Conservation (phyloP, 2,888 invertebrate species). For the Zygogramma bicolorata region DNA sequence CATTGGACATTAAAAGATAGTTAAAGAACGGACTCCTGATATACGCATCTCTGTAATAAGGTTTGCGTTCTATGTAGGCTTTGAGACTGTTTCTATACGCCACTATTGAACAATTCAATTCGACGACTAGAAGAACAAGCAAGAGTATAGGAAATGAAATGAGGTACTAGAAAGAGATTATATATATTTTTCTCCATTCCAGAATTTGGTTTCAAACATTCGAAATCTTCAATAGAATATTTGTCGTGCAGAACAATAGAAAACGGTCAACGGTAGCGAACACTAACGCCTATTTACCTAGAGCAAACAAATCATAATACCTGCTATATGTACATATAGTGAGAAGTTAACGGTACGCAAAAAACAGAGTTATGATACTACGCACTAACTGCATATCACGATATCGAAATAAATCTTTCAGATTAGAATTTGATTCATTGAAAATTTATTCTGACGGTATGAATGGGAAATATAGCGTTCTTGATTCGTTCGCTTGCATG, state of each 20-base stretch:
- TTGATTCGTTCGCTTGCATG: neutral
- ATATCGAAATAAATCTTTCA: conserved; percentile 1
- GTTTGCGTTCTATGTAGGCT: no score
- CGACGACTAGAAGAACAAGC: no score
- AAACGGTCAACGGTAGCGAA: conserved; percentile 31
- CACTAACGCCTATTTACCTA: conserved; percentile 32
- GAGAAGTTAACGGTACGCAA: conserved; percentile 15
- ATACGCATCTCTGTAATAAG: no score
- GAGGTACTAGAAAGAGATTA: no score
- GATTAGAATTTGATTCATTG: neutral
- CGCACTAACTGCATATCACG: neutral
- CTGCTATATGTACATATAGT: conserved; percentile 10
- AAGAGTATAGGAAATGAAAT: no score
- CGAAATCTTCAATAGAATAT: neutral
- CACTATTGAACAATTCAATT: no score
- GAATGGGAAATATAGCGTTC: neutral
- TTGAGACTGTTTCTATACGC: no score
- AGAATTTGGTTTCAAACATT: neutral
- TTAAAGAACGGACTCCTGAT: no score
- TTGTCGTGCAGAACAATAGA: neutral
- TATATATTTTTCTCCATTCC: no score
- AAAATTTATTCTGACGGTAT: neutral
- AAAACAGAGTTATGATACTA: neutral
- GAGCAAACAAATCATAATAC: conserved; percentile 34
- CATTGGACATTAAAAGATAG: no score